Evolutionary conservation across 1,140 invertebrate species (phyloP).

Genomic region (Teleogryllus occipitalis): DNA sequence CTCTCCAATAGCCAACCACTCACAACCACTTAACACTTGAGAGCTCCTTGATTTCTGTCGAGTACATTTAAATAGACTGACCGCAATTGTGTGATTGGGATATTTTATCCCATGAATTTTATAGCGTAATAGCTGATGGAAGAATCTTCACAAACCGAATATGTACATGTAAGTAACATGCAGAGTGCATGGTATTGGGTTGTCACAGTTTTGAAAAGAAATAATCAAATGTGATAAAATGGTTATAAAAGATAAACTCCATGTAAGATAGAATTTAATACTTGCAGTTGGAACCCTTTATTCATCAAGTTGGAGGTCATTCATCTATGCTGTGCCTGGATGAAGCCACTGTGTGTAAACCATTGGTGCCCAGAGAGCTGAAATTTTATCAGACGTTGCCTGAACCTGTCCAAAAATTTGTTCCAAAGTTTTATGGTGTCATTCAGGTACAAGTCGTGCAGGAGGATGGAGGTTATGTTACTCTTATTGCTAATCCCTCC

Average conservation of each 20-base stretch:
- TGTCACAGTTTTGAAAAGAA: background rate
- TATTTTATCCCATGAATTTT: background rate
- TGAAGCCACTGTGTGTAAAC: constrained; percentile 50
- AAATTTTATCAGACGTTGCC: constrained; percentile 48
- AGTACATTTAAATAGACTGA: background rate
- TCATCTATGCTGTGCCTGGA: constrained; percentile 48
- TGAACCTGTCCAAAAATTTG: constrained; percentile 41
- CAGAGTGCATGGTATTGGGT: background rate
- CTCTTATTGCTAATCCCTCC: constrained; percentile 38
- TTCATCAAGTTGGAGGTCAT: constrained; percentile 51
- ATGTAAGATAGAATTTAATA: background rate
- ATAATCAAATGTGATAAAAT: background rate
- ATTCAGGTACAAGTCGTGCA: constrained; percentile 33
- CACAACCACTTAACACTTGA: background rate
- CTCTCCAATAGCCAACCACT: background rate
- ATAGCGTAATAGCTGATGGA: constrained; percentile 14
- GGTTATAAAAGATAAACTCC: background rate
- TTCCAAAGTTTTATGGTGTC: constrained; percentile 41
- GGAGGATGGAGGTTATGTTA: constrained; percentile 42
- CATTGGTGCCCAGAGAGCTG: constrained; percentile 46
- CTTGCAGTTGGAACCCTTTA: constrained; percentile 39
- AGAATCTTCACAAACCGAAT: constrained; percentile 10
- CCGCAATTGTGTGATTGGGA: background rate
- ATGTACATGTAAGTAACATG: constrained; percentile 20
- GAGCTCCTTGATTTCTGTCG: background rate